Evolutionary conservation across 1,140 invertebrate genomes (phyloP), one percentile per base, ranked within the genome.

Genomic region (Polyergus mexicanus): DNA sequence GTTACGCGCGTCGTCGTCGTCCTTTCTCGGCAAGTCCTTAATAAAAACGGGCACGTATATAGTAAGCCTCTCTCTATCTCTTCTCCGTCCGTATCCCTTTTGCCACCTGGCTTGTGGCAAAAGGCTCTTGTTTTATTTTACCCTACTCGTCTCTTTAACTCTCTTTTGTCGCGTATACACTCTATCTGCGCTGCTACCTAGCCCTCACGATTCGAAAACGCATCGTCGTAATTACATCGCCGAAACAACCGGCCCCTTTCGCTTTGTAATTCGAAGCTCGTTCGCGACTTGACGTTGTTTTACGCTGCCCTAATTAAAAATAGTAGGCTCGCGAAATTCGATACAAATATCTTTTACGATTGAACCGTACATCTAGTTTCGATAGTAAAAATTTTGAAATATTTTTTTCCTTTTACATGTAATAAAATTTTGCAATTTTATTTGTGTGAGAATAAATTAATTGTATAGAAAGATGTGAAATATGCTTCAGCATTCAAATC

Each of bases 231-330:
- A 87, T 88, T 88, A 86, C 51, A 47, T 74, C 44, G 65, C 51
- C 13, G 28, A 38, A 71, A 84, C 60, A 65, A 51, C 63, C 7
- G 38, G 51, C 25, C 35, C 25, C 35, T 56, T 81, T 71, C 22
- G 47, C 85, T 81, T 88, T 86, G 75, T 66, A 56, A 77, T 54
- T 41, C 44, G 65, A 87, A 19, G 25, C 65, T 25, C 7, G 41
- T 7, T 41, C 5, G 28, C 41, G 47, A 77, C 38, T 85, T 85
- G 41, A 19, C 22, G 4, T 51, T 47, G 41, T 13, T 41, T 41
- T 35, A n/a, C 11, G 1, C 22, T 65, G 47, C 35, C 28, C 25
- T 87, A 87, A 88, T 88, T 88, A 68, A 84, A 86, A 87, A 54
- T 28, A 41, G 69, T 76, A 71, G 71, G 41, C 60, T 60, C 25